Evolutionary conservation across 2,888 invertebrate genomes (phyloP).

Genomic region (Sylvicola fuscatus): DNA sequence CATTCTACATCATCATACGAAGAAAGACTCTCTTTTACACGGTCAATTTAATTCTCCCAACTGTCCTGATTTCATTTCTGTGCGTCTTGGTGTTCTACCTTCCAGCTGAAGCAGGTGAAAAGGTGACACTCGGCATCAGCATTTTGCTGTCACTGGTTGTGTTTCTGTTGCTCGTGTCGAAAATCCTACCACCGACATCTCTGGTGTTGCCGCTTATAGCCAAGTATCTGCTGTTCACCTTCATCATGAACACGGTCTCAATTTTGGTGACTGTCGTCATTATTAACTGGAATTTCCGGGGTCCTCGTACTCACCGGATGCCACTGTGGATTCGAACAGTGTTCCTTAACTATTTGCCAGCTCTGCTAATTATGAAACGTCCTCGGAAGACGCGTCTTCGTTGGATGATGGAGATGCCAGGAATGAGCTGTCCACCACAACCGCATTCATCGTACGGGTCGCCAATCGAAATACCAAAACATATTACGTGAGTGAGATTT

Average conservation of each 20-base stretch:
- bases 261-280: constrained; percentile 97
- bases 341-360: constrained; percentile 87
- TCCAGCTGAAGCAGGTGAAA: constrained; percentile 98
- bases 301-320: constrained; percentile 95
- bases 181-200: constrained; percentile 97
- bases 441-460: constrained; percentile 60
- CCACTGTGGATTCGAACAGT: constrained; percentile 90
- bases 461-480: constrained; percentile 68
- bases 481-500: constrained; percentile 25
- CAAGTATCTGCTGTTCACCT: constrained; percentile 96
- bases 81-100: constrained; percentile 96
- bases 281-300: constrained; percentile 98
- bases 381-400: constrained; percentile 83
- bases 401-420: constrained; percentile 96
- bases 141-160: constrained; percentile 98
- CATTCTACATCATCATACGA: constrained; percentile 89
- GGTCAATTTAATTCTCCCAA: constrained; percentile 96
- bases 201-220: constrained; percentile 95
- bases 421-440: constrained; percentile 59
- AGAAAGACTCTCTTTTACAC: constrained; percentile 98
- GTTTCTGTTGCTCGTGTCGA: constrained; percentile 93
- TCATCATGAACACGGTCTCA: constrained; percentile 99
- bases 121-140: constrained; percentile 91
- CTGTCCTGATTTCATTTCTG: constrained; percentile 95
- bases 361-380: constrained; percentile 83